phyloP scores from a whole-genome alignment of 1,140 invertebrate species.

The Saccostrea cuccullata region DNA sequence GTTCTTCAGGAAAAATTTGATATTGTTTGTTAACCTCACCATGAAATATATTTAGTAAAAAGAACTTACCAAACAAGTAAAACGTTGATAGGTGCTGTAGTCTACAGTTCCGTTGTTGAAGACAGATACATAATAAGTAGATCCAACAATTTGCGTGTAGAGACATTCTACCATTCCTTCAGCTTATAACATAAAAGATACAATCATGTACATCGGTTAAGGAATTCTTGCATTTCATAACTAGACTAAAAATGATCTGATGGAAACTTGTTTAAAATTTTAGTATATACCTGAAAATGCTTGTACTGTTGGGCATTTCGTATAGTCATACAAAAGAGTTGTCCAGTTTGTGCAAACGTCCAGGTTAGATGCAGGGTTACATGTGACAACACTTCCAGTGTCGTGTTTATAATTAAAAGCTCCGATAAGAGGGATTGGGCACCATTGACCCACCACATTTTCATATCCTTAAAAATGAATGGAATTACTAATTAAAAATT shows the following conservation, averaged over 20 bases:
- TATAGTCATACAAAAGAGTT: slow-evolving; percentile 30
- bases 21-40: no score
- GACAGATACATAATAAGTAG: slow-evolving; percentile 19
- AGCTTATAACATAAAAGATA: slow-evolving; percentile 15
- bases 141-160: background rate
- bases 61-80: slow-evolving; percentile 44
- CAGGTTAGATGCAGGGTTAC: background rate
- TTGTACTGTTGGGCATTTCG: slow-evolving; percentile 36
- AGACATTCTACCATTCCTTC: slow-evolving; percentile 39
- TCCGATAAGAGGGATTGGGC: slow-evolving; percentile 21
- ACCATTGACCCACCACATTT: background rate
- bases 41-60: no score
- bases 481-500: background rate
- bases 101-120: slow-evolving; percentile 41
- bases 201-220: background rate
- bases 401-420: slow-evolving; percentile 35
- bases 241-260: background rate
- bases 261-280: background rate
- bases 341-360: slow-evolving; percentile 46
- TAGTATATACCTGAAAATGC: slow-evolving; percentile 39
- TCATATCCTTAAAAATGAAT: background rate
- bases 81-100: slow-evolving; percentile 27
- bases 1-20: no score
- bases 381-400: slow-evolving; percentile 28
- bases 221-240: background rate